These are phyloP conservation scores for Tetranychus truncatus DNA, from an alignment of 2,888 invertebrate genomes.

Conservation along the genomic window DNA sequence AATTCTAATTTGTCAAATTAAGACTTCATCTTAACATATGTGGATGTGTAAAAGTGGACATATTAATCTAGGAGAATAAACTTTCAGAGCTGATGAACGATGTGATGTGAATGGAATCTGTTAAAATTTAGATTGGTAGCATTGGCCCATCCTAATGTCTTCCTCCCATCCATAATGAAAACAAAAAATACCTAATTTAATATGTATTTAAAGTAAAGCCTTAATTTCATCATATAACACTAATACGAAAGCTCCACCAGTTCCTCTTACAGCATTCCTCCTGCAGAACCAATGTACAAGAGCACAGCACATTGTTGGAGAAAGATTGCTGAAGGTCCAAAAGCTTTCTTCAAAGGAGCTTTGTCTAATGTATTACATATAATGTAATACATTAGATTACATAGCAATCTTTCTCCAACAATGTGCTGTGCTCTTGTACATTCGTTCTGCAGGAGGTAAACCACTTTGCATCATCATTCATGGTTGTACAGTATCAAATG, in stretches of 20 bases:
- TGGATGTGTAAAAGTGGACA: too few species aligned
- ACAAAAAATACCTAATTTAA: conserved; percentile 2
- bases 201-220: background rate
- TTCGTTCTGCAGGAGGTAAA: conserved; percentile 50
- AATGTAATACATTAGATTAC: too few species aligned
- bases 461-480: conserved; percentile 99
- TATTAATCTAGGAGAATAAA: too few species aligned
- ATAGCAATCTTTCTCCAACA: conserved; percentile 72
- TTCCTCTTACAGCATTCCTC: conserved; percentile 85
- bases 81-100: too few species aligned
- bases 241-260: conserved; percentile 80
- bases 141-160: too few species aligned
- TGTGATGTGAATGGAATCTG: too few species aligned
- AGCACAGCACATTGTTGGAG: too few species aligned
- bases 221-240: conserved; percentile 36
- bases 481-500: conserved; percentile 81
- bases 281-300: too few species aligned
- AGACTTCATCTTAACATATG: background rate
- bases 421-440: conserved; percentile 78
- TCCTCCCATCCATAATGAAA: background rate
- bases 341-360: conserved; percentile 67
- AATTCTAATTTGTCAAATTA: background rate
- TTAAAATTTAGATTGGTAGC: too few species aligned
- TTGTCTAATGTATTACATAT: too few species aligned
- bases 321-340: too few species aligned